A percentile compares a stretch with the other conserved stretches of the same genome.
These are phyloP conservation scores for Sebastes minor DNA, from an alignment of 2,797 vertebrate species.

Conservation along the genomic window DNA sequence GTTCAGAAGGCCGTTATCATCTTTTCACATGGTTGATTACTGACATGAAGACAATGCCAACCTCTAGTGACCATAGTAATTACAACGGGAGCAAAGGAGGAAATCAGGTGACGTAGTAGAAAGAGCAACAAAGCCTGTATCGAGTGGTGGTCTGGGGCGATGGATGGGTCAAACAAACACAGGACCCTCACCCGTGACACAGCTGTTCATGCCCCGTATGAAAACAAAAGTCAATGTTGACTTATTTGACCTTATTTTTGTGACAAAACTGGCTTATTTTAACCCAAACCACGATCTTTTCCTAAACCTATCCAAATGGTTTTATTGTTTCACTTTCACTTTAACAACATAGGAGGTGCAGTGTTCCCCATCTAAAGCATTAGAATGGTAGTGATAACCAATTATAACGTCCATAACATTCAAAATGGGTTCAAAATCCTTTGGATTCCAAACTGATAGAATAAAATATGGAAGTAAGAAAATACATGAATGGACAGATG, in stretches of 20 bases:
- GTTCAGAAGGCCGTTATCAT: background rate
- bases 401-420: background rate
- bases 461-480: background rate
- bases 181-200: too few relatives aligned
- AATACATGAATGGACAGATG: background rate
- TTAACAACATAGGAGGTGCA: background rate
- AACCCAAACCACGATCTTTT: background rate
- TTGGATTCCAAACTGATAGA: background rate
- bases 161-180: too few relatives aligned
- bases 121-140: too few relatives aligned
- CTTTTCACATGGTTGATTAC: background rate
- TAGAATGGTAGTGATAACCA: background rate
- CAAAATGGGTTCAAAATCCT: too few relatives aligned
- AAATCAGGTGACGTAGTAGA: background rate
- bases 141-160: too few relatives aligned
- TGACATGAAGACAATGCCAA: background rate
- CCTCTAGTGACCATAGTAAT: too few relatives aligned
- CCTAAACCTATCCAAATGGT: background rate
- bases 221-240: too few relatives aligned
- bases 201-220: too few relatives aligned
- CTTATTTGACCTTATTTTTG: background rate
- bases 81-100: background rate
- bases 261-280: background rate
- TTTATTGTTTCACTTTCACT: background rate
- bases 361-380: background rate